Evolutionary conservation across 2,888 invertebrate genomes (phyloP), one percentile per base, ranked within the genome.

Genomic region (Drosophila neotestacea): DNA sequence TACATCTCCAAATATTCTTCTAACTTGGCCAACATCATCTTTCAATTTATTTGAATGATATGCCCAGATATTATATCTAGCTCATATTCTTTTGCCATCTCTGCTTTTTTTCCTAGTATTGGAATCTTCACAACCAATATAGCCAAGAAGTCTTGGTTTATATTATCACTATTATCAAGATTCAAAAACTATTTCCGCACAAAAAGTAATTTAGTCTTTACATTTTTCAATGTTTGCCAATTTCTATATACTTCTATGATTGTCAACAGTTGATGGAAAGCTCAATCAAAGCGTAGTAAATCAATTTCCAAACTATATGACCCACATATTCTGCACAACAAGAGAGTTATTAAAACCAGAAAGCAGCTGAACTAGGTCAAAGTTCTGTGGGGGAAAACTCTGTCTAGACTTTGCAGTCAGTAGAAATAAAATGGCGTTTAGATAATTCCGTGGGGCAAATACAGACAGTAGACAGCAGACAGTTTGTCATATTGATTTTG

Each of bases 401-500:
- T 16, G 77, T 70, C 76, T 80, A 70, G 77, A 70, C 80, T 47
- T 28, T 22, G 36, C 32, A 30, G 16, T 30, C 32, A 42, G 54
- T 58, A 44, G 27, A 4, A 61, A 48, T 72, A 27, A 34, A 64
- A 48, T 64, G 47, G 32, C 56, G 62, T 30, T 65, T 65, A 61
- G 81, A 63, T 70, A 78, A 77, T 81, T 61, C 41, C 74, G 79
- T 59, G 54, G 55, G 27, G 32, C 6, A 30, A 11, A 28, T 27
- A 28, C 41, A 64, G 32, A 71, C 39, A 47, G 51, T 66, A 39
- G 71, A 66, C 50, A 39, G 51, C 66, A 39, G 71, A 66, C 50
- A 39, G 66, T 71, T 69, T 71, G 72, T 73, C 77, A 70, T 86
- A 88, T 87, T 87, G 87, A 87, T 88, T 88, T 84, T 72, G 73